Evolutionary conservation across 2,113 vertebrate genomes (phyloP), one percentile per base, ranked within the genome.

Genomic region (Isurus oxyrinchus): DNA sequence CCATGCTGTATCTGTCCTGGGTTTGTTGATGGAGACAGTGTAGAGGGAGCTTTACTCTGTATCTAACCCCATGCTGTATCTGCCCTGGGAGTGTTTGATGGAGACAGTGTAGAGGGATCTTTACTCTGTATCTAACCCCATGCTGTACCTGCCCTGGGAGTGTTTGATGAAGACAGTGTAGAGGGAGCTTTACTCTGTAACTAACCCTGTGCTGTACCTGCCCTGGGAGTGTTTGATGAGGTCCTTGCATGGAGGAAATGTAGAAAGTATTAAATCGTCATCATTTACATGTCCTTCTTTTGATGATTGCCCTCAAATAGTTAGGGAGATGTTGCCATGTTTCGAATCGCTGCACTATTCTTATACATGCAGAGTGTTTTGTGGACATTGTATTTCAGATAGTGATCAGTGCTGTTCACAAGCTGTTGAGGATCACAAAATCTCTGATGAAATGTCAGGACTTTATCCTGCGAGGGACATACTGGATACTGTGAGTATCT

Each of bases 401-500:
- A 0, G 97, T 98, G 1, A 96, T 99, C 69, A 98, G 98, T 0
- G 98, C 98, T 0, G 98, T 98, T 67, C 98, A 99, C 97, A 99
- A 99, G 97, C 98, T 98, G 5, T 97, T 99, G 97, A 98, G 98
- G 96, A 97, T 98, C 88, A 97, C 98, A 0, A 96, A 4, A 40
- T 96, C 97, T 23, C 97, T 99, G 97, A 97, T 97, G 96, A 96
- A 96, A 0, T 98, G 98, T 97, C 97, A 97, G 97, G 98, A 98
- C 91, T 96, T 99, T 87, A 97, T 98, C 69, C 98, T 98, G 1
- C 98, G 98, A 81, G 99, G 99, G 13, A 98, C 98, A 21, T 98
- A 98, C 97, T 98, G 98, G 98, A 97, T 98, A 76, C 97, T 98
- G 99, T 99, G 97, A 98, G 98, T 98, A 16, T 21, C 55, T 93